phyloP scores from a whole-genome alignment of 2,888 invertebrate species.

The Hydriomena furcata region DNA sequence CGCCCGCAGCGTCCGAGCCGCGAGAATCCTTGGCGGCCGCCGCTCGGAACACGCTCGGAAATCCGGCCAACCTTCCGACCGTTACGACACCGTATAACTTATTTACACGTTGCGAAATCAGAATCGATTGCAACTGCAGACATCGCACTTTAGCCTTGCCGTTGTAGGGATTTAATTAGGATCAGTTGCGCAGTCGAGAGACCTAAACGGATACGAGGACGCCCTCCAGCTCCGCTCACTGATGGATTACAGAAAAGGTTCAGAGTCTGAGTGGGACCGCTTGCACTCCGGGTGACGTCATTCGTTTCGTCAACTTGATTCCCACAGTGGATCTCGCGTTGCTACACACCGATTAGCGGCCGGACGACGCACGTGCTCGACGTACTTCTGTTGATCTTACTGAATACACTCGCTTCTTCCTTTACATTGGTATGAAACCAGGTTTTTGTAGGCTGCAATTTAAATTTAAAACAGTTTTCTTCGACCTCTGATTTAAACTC shows the following conservation, averaged over 20 bases:
- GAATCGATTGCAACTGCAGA: slow-evolving; percentile 83
- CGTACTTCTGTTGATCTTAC: slow-evolving; percentile 26
- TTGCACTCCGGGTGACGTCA: slow-evolving; percentile 57
- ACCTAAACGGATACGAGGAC: slow-evolving; percentile 82
- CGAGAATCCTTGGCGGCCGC: slow-evolving; percentile 80
- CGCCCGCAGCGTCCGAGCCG: slow-evolving; percentile 66
- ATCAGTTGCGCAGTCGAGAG: slow-evolving; percentile 76
- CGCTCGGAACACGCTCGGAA: slow-evolving; percentile 81
- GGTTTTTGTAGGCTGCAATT: background rate
- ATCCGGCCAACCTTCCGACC: slow-evolving; percentile 84
- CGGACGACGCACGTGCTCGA: slow-evolving; percentile 46
- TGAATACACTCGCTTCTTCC: slow-evolving; percentile 5
- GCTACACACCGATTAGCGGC: slow-evolving; percentile 48
- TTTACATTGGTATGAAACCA: background rate
- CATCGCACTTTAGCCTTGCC: slow-evolving; percentile 81
- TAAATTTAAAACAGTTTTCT: too few relatives aligned
- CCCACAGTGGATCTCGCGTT: slow-evolving; percentile 59
- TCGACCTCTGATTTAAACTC: too few relatives aligned
- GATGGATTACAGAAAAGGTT: slow-evolving; percentile 69
- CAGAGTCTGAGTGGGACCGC: slow-evolving; percentile 47
- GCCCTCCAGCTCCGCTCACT: slow-evolving; percentile 74
- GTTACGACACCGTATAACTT: slow-evolving; percentile 82
- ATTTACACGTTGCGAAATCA: slow-evolving; percentile 82
- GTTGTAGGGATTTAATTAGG: slow-evolving; percentile 83
- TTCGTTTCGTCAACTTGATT: slow-evolving; percentile 64